A percentile compares a stretch with the other conserved stretches of the same genome.
These are phyloP conservation scores for Rostratula benghalensis DNA, from an alignment of 2,113 vertebrate species.

Conservation along the genomic window DNA sequence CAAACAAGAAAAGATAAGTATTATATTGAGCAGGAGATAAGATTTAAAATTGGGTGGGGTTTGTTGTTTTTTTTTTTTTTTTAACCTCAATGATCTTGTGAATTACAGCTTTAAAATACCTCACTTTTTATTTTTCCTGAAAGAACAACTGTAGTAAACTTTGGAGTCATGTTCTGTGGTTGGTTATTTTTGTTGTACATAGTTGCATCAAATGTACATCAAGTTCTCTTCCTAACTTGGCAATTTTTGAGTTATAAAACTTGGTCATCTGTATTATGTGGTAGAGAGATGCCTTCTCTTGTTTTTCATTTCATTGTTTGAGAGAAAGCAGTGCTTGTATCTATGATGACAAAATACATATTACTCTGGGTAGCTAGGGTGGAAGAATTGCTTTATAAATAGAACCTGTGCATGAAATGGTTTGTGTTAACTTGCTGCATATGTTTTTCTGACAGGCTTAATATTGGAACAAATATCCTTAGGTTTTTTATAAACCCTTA, in stretches of 20 bases:
- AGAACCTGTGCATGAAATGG: neutral
- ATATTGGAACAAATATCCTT: neutral
- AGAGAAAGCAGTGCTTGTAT: conserved; percentile 38
- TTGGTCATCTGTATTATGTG: neutral
- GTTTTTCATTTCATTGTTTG: conserved; percentile 16
- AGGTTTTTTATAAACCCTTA: neutral
- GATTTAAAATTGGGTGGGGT: neutral
- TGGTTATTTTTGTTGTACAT: neutral
- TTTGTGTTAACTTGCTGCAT: conserved; percentile 33
- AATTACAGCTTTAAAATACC: neutral
- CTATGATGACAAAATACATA: conserved; percentile 25
- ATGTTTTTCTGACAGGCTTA: neutral
- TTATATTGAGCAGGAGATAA: neutral
- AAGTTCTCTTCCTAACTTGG: conserved; percentile 11
- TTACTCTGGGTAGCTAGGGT: neutral
- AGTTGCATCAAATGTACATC: neutral
- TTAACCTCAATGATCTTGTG: neutral
- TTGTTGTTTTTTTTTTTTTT: neutral
- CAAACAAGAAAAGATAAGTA: neutral
- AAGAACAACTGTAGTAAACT: neutral
- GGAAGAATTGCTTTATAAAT: conserved; percentile 48
- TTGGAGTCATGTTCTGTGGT: neutral
- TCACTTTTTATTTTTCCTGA: neutral
- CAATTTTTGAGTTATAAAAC: neutral
- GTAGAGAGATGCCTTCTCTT: conserved; percentile 2